These are phyloP conservation scores for Rattus rattus DNA, from an alignment of 2,113 vertebrate species.

Conservation along the genomic window DNA sequence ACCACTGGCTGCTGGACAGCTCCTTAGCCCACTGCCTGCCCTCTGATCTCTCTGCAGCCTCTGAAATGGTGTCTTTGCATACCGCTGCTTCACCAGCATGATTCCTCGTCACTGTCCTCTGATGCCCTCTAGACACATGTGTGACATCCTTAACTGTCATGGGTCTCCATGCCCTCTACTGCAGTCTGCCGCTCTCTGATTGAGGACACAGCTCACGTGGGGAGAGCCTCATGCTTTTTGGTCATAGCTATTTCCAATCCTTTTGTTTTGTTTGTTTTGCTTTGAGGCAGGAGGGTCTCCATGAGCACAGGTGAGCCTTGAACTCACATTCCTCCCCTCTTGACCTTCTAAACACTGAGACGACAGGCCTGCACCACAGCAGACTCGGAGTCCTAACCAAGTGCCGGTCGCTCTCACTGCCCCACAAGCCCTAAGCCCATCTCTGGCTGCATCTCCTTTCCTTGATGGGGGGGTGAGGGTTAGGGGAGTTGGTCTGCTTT, in stretches of 20 bases:
- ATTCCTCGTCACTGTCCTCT: background rate
- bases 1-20: background rate
- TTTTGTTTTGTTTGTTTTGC: background rate
- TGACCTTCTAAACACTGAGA: background rate
- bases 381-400: background rate
- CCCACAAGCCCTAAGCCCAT: background rate
- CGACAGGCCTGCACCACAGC: background rate
- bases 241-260: background rate
- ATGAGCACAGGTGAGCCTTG: background rate
- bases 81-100: too few relatives aligned
- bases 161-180: too few relatives aligned
- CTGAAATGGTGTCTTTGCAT: background rate
- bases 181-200: background rate
- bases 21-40: background rate
- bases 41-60: too few relatives aligned
- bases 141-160: background rate
- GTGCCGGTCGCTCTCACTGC: background rate
- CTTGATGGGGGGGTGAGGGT: accelerated
- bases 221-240: background rate
- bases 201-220: background rate
- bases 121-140: background rate
- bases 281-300: background rate
- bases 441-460: background rate
- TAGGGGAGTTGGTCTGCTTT: background rate
- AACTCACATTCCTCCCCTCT: background rate